Base-by-base conservation (phyloP, 2,797 vertebrate species). In the Brachymystax lenok region DNA sequence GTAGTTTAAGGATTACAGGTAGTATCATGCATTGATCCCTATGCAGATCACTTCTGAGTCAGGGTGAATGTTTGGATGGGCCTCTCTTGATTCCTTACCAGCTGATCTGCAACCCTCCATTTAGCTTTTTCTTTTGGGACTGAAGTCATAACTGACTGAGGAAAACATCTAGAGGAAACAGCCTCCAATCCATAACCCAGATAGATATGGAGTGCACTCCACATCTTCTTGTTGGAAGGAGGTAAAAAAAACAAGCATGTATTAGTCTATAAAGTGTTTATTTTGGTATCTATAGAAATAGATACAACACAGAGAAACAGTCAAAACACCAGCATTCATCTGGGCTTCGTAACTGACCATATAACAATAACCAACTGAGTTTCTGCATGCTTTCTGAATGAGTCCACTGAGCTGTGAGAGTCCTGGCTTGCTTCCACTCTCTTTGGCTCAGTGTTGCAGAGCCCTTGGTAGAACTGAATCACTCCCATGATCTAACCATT, bases 11-110 rank as follows among this genome's bases (percentile, higher is more conserved):
- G 86, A 85, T 88, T 73, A 79, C 69, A 35, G 77, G 72, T 84
- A 85, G 83, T 63, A 77, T 78, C 66, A 51, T 84, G 88, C 77
- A 56, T 77, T 77, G 72, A 70, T 35, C 66, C 76, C 73, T 68
- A 56, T 69, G 78, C 30, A 78, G 79, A 86, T 88, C 85, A 79
- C 10, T 82, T 24, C 81, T 80, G 82, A 79, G 83, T 75, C 21
- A 27, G 19, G 51, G 72, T 75, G 63, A 83, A 79, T 88, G 86
- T 89, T 88, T 89, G 83, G 88, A 87, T 82, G 87, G 85, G 89
- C 85, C 86, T 89, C 87, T 79, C 75, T 56, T 82, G 86, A 91
- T 89, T 92, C 88, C 85, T 88, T 78, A 75, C 76, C 75, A 78
- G 76, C 69, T 71, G 76, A 82, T 84, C 77, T 79, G 80, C 73